Evolutionary conservation across 2,113 vertebrate species (phyloP).

Genomic region (Procavia capensis): DNA sequence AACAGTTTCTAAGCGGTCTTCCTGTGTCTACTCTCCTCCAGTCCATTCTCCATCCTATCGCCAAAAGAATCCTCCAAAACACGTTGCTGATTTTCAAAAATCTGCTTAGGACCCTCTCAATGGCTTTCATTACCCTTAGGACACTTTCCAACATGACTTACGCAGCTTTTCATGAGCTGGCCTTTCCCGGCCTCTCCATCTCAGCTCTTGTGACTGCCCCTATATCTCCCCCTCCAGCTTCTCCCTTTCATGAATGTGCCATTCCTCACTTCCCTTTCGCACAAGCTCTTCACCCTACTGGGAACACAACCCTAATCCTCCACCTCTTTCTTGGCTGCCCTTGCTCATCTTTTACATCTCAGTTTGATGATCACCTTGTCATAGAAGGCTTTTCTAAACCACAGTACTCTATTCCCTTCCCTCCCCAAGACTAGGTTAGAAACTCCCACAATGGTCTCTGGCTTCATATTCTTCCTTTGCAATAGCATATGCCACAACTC

Average conservation of each 20-base stretch:
- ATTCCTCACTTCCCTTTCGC: background rate
- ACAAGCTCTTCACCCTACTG: background rate
- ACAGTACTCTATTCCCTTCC: no score
- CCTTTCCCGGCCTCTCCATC: background rate
- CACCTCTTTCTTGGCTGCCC: background rate
- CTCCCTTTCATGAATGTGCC: background rate
- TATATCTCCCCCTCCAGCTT: accelerated
- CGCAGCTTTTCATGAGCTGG: background rate
- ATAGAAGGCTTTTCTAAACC: background rate
- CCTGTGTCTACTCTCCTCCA: background rate
- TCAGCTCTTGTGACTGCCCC: background rate
- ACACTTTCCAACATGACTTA: background rate
- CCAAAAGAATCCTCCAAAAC: slow-evolving; percentile 3
- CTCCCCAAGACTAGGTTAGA: background rate
- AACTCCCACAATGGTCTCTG: background rate
- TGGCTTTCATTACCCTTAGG: background rate
- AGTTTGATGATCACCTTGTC: background rate
- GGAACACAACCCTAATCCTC: background rate
- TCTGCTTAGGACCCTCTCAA: background rate
- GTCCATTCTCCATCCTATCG: background rate
- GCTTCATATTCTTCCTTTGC: background rate
- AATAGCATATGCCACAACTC: background rate
- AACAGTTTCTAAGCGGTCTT: background rate
- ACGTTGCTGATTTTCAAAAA: background rate
- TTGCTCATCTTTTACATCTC: background rate